Percentiles rank a stretch among this genome's conserved stretches.
Evolutionary conservation across 2,797 vertebrate genomes (phyloP).

Genomic region (Nannoperca australis): DNA sequence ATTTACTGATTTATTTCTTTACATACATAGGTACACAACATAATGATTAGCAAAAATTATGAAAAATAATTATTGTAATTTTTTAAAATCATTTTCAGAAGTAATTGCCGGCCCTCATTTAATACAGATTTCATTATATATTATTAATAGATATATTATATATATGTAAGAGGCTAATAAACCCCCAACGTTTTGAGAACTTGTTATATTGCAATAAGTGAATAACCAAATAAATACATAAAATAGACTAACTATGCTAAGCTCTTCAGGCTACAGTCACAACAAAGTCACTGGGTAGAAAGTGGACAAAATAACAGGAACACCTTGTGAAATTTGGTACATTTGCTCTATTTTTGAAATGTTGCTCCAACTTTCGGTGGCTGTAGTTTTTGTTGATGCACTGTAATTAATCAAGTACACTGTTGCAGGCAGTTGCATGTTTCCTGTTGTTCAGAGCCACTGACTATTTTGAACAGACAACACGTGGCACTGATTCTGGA

Average conservation of each 20-base stretch:
- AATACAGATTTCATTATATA: neutral
- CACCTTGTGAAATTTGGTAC: neutral
- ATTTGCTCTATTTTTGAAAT: neutral
- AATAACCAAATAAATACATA: neutral
- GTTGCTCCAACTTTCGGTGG: neutral
- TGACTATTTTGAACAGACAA: constrained; percentile 72
- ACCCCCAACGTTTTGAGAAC: neutral
- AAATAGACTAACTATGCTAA: neutral
- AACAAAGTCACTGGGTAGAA: neutral
- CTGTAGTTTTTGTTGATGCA: neutral
- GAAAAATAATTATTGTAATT: neutral
- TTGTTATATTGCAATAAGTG: neutral
- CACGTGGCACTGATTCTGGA: constrained; percentile 78
- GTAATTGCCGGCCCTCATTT: neutral
- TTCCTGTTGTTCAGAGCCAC: constrained; percentile 11
- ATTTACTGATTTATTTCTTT: neutral
- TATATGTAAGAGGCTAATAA: neutral
- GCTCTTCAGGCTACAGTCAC: neutral
- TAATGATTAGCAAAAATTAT: neutral
- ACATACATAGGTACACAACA: neutral
- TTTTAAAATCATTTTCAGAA: neutral
- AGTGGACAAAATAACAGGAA: neutral
- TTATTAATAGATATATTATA: neutral
- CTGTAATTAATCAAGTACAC: neutral
- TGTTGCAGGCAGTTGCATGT: neutral